Evolutionary conservation across 2,797 vertebrate genomes (phyloP).

Genomic region (Epinephelus malabaricus): DNA sequence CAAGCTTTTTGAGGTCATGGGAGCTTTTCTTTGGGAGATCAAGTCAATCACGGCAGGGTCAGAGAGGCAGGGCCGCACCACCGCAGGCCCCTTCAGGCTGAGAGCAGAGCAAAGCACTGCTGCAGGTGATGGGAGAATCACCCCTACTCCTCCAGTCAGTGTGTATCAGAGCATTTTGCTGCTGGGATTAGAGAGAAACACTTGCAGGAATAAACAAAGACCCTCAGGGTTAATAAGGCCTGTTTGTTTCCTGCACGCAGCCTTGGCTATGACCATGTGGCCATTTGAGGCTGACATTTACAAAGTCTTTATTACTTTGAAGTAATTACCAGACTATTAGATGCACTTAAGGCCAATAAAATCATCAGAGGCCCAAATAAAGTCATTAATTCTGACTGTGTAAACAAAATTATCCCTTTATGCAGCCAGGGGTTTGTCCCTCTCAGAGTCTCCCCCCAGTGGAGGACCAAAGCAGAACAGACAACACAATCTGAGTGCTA

Average conservation of each 20-base stretch:
- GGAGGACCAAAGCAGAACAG: slow-evolving; percentile 47
- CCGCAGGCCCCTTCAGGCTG: slow-evolving; percentile 29
- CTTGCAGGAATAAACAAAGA: slow-evolving; percentile 17
- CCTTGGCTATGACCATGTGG: slow-evolving; percentile 13
- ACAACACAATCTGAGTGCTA: background rate
- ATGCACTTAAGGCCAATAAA: slow-evolving; percentile 46
- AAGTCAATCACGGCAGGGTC: slow-evolving; percentile 68
- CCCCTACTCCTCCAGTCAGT: background rate
- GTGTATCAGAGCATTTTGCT: slow-evolving; percentile 30
- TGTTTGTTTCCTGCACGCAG: slow-evolving; percentile 32
- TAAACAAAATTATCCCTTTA: slow-evolving; percentile 46
- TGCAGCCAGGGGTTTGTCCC: slow-evolving; percentile 23
- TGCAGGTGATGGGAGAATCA: slow-evolving; percentile 33
- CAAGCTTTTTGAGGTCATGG: slow-evolving; percentile 59
- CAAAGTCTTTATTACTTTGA: slow-evolving; percentile 23
- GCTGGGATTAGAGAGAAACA: slow-evolving; percentile 32
- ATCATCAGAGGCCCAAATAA: slow-evolving; percentile 41
- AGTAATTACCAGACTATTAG: slow-evolving; percentile 58
- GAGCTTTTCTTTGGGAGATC: slow-evolving; percentile 61
- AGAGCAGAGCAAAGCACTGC: slow-evolving; percentile 6
- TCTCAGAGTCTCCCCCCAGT: slow-evolving; percentile 69
- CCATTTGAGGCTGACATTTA: slow-evolving; percentile 30
- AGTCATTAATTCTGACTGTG: slow-evolving; percentile 59
- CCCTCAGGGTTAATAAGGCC: slow-evolving; percentile 29
- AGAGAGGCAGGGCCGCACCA: slow-evolving; percentile 32